phyloP scores from a whole-genome alignment of 2,113 vertebrate species.

The Merops nubicus region DNA sequence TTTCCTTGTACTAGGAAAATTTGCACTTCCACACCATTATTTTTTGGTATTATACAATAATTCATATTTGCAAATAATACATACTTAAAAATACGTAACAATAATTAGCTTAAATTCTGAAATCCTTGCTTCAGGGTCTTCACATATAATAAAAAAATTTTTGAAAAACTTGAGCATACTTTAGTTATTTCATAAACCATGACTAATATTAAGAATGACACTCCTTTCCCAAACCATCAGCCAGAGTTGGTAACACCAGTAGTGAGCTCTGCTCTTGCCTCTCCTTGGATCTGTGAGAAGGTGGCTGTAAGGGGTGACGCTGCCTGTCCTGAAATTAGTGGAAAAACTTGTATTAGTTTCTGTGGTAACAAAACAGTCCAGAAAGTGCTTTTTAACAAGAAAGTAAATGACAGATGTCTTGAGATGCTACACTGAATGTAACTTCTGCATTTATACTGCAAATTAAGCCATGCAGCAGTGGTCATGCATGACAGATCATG shows the following conservation, averaged over 20 bases:
- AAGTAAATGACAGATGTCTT: neutral
- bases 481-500: neutral
- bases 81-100: neutral
- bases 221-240: neutral
- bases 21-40: neutral
- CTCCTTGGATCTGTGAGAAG: neutral
- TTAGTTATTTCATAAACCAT: neutral
- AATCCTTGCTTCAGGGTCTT: neutral
- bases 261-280: neutral
- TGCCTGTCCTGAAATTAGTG: neutral
- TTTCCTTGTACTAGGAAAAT: neutral
- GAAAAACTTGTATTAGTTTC: neutral
- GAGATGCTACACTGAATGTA: neutral
- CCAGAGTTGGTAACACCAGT: neutral
- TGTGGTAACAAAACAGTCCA: neutral
- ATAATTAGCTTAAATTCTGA: neutral
- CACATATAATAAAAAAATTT: neutral
- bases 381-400: neutral
- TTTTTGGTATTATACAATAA: too few relatives aligned
- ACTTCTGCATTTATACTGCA: neutral
- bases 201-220: neutral
- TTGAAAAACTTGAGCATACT: neutral
- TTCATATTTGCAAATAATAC: neutral
- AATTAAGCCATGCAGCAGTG: neutral
- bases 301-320: neutral